Evolutionary conservation across 2,797 vertebrate genomes (phyloP), one percentile per base, ranked within the genome.

Genomic region (Macropodus opercularis): DNA sequence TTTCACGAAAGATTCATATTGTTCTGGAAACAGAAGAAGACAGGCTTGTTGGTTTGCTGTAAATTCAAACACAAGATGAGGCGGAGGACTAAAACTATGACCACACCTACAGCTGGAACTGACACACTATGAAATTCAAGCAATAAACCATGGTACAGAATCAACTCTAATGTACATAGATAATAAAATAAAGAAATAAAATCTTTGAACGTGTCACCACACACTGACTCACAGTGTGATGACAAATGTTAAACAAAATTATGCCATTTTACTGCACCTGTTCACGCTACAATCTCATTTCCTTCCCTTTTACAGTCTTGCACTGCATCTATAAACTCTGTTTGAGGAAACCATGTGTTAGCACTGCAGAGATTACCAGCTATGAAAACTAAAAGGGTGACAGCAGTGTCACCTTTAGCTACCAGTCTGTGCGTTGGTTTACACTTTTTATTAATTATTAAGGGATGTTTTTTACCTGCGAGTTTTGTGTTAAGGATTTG

Each of bases 1-100:
- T 93, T 96, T 96, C 94, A 96, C 95, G 92, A 96, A 96, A 77
- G 95, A 95, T 92, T 96, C 95, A 82, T 96, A 96, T 92, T 96
- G 95, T 93, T 96, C 95, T 96, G 89, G 29, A 58, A 69, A 65
- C 11, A 73, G 31, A 75, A 59, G 27, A 69, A 7, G 18, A 34
- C 10, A 8, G 19, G 12, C 17, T n/a, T 72, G 19, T 66, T 31
- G 18, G 2, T 10, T 10, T 17, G 22, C 19, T 19, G 32, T 4
- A 23, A 14, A 38, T 36, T 49, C 17, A 23, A 72, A 53, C 21
- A 31, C 8, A 24, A 38, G 34, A 39, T 15, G 8, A 14, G 10
- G 8, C 24, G 43, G 8, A 50, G 15, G 9, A 26, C 29, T 5
- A 36, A 14, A 10, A 8, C 4, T 3, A 14, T 11, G 6, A 24